Base-by-base conservation (phyloP, 2,113 vertebrate species). In the Sylvietta virens region DNA sequence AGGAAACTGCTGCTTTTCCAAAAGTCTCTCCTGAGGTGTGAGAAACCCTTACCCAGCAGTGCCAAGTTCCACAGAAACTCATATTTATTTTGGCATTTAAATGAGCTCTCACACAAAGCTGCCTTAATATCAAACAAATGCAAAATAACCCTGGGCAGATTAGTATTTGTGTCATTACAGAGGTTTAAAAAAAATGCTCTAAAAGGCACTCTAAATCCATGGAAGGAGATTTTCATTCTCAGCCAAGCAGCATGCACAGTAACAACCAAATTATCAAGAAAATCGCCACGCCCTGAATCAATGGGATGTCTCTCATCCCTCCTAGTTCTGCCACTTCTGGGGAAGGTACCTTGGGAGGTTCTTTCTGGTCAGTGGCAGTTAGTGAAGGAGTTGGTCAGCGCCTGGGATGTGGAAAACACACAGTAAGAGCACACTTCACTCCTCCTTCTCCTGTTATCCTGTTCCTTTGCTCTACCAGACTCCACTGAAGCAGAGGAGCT, bases 1-100 rank as follows among this genome's bases (percentile, higher is more conserved):
- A 73, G 26, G n/a, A 93, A 94, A 83, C 35, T 53, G 33, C 69
- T 84, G 48, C 81, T 92, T 96, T 90, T 51, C 42, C n/a, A 53
- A 82, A 82, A 90, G n/a, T 54, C 48, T 88, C 28, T 81, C 42
- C 58, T 0, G 5, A 88, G 54, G 12, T 74, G 18, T 50, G 44
- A 86, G 86, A 83, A 94, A 61, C 5, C 10, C 54, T 83, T 80
- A 56, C 21, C 54, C 7, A 7, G 33, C 56, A 64, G 72, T 3
- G 2, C 51, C 18, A 73, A n/a, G 17, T 88, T 62, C 42, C 86
- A 94, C 51, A 65, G 39, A 81, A 92, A 67, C 54, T 64, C 24
- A 11, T 91, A 33, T 95, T 94, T 95, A 60, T 82, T 90, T 90
- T 94, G 73, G 81, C 65, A 85, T 67, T 81, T 86, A 74, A 93